Evolutionary conservation across 2,888 invertebrate species (phyloP), one percentile per base, ranked within the genome.

Genomic region (Thecophora atra): DNA sequence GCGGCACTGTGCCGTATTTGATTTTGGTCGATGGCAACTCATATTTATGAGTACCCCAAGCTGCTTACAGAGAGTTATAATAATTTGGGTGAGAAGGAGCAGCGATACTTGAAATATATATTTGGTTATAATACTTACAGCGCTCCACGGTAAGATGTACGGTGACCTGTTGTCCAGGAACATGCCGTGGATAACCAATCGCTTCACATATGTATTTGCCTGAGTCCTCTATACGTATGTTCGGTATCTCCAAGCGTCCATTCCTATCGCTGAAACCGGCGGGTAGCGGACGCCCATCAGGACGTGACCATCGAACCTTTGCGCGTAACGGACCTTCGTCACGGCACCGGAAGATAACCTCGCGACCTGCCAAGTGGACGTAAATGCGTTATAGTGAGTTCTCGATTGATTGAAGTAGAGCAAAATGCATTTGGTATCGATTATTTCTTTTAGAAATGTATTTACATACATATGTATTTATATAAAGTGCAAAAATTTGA

Each of bases 341-440:
- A 77, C 96, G 92, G 83, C 98, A 98, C 87, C 93, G 93, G 89
- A 97, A 95, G 47, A 96, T 95, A 52, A 97, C 97, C 86, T 97
- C 96, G 56, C 94, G 92, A 85, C 94, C 97, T 96, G 60, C 2
- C 3, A 30, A 24, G 15, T 2, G 7, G 26, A 58, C 13, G 58
- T 28, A 15, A 58, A 28, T 28, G 26, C 47, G 37, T 37, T 6
- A 8, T 37, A 37, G 37, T 37, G 11, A 5, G 47, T 37, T 37
- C 37, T 11, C 7, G 37, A 30, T 4, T 4, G 30, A 8, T 4
- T 30, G 30, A 37, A 37, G 37, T 8, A 37, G 21, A 64, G 70
- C n/a, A 67, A 74, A 71, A 72, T 28, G 58, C 44, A 68, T 67
- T 62, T 65, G 37, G 66, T 70, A 63, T 60, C 17, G 63, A 47